A percentile compares a stretch with the other conserved stretches of the same genome.
These are phyloP conservation scores for Mus spretus DNA, from an alignment of 2,797 vertebrate species.

Conservation along the genomic window DNA sequence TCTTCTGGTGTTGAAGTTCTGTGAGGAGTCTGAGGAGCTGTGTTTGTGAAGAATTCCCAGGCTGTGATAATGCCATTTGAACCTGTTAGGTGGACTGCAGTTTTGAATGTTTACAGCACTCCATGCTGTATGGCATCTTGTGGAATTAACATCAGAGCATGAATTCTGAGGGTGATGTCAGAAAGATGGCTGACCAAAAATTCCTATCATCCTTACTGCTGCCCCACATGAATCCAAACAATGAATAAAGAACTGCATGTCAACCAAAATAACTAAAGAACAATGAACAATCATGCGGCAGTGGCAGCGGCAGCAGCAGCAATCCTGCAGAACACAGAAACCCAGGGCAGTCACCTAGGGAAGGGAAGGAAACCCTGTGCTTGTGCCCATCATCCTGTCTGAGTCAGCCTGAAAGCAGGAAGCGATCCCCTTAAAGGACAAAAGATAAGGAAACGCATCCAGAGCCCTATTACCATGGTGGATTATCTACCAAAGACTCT, in stretches of 20 bases:
- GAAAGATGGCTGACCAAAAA: neutral
- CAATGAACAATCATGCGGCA: no score
- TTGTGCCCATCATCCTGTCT: neutral
- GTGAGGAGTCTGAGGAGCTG: neutral
- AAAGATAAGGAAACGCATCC: neutral
- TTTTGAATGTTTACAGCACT: neutral
- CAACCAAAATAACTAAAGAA: neutral
- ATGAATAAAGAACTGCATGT: neutral
- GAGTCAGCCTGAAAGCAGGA: neutral
- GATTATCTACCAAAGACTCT: neutral
- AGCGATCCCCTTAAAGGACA: neutral
- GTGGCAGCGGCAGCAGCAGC: neutral
- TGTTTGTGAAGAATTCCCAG: neutral
- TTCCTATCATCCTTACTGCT: neutral
- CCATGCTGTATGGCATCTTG: neutral
- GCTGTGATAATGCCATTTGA: no score
- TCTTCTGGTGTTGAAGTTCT: neutral
- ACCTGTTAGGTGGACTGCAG: neutral
- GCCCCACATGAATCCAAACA: neutral
- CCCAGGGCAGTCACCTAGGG: no score
- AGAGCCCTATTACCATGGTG: neutral
- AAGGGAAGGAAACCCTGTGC: neutral
- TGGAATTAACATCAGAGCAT: neutral
- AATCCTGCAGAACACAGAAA: neutral
- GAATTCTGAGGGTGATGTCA: neutral